Conservation (phyloP, 2,888 invertebrate genomes). For the Xanthorhoe designata region DNA sequence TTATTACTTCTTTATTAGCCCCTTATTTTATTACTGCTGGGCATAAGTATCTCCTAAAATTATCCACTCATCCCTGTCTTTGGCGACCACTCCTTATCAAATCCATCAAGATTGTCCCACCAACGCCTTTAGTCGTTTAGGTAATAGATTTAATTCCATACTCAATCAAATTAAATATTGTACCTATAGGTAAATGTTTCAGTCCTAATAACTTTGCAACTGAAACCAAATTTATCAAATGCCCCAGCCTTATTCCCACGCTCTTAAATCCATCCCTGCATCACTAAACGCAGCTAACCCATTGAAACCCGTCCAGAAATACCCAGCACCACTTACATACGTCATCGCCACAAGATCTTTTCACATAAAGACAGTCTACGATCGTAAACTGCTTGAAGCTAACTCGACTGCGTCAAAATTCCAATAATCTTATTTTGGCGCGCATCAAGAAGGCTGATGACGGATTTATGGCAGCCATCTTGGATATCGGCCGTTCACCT, state of each 20-base stretch:
- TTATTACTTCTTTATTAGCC: not conserved
- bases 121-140: too few relatives aligned
- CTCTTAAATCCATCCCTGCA: slow-evolving; percentile 12
- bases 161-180: too few relatives aligned
- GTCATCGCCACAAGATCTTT: slow-evolving; percentile 69
- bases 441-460: slow-evolving; percentile 81
- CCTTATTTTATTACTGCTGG: too few relatives aligned
- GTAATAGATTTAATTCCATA: too few relatives aligned
- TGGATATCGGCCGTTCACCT: slow-evolving; percentile 80
- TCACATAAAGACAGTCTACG: slow-evolving; percentile 57
- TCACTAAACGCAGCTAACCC: slow-evolving; percentile 39
- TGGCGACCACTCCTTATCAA: too few relatives aligned
- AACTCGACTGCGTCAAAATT: slow-evolving; percentile 80
- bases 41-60: too few relatives aligned
- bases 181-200: too few relatives aligned
- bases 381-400: slow-evolving; percentile 70
- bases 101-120: too few relatives aligned
- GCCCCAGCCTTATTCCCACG: not conserved
- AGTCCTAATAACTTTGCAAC: too few relatives aligned
- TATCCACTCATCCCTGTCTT: too few relatives aligned
- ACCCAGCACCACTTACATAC: slow-evolving; percentile 71
- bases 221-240: not conserved
- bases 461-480: slow-evolving; percentile 80
- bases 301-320: slow-evolving; percentile 62
- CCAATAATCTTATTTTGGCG: slow-evolving; percentile 85